phyloP scores from a whole-genome alignment of 1,140 invertebrate species.

The Bombyx mandarina region DNA sequence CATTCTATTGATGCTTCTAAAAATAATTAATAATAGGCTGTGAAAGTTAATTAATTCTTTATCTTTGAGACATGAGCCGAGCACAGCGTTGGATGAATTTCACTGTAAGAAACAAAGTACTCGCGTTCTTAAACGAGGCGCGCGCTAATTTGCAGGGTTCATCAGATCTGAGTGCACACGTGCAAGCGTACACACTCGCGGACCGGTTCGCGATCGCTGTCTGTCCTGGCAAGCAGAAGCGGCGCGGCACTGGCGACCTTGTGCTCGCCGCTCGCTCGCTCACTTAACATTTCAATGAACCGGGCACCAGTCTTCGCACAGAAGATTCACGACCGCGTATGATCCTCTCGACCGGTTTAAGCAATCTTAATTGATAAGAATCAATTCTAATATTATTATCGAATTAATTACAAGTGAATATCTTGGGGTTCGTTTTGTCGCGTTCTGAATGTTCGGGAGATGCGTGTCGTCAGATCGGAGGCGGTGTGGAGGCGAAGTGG shows the following conservation, averaged over 20 bases:
- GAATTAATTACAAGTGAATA: neutral
- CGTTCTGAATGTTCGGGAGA: neutral
- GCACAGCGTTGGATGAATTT: too few species aligned
- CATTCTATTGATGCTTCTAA: too few species aligned
- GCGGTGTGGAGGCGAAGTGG: conserved; percentile 12
- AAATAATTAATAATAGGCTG: too few species aligned
- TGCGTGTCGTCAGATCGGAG: conserved; percentile 4
- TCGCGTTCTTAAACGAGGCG: neutral
- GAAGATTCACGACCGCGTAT: too few species aligned
- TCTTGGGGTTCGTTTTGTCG: neutral
- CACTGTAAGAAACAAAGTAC: too few species aligned
- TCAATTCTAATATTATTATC: neutral
- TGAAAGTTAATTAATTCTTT: too few species aligned
- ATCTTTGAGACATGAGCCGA: too few species aligned
- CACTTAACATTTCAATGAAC: too few species aligned
- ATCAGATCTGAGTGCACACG: neutral
- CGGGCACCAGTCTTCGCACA: too few species aligned
- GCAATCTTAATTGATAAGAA: too few species aligned
- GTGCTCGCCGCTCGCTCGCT: neutral
- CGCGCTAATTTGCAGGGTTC: too few species aligned
- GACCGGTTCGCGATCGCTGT: neutral
- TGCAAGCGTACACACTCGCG: neutral
- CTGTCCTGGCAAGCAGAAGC: neutral
- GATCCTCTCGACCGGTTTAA: too few species aligned
- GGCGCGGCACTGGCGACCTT: neutral